Evolutionary conservation across 2,888 invertebrate genomes (phyloP).

Genomic region (Torymus auratus): DNA sequence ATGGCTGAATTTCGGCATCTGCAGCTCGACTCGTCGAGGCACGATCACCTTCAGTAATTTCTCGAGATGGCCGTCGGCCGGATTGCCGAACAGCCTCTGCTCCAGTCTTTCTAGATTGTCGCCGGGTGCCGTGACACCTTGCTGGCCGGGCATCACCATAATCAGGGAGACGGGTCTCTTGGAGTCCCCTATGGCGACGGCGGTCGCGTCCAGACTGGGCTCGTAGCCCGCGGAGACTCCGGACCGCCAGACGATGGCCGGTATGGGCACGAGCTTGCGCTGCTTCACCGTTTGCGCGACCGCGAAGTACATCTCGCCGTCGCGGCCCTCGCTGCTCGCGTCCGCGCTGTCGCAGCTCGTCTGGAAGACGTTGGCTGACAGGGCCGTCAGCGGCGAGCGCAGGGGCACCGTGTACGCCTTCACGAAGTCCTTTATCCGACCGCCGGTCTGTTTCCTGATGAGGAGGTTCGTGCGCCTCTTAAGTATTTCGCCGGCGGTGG

Average conservation of each 20-base stretch:
- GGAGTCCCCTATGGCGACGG: slow-evolving; percentile 85
- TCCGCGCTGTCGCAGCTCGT: slow-evolving; percentile 88
- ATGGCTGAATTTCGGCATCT: slow-evolving; percentile 90
- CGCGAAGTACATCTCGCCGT: slow-evolving; percentile 92
- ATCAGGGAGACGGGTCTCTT: slow-evolving; percentile 87
- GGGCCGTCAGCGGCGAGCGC: slow-evolving; percentile 87
- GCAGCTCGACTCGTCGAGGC: slow-evolving; percentile 88
- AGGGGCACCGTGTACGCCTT: slow-evolving; percentile 85
- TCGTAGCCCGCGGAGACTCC: slow-evolving; percentile 92
- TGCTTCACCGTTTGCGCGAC: slow-evolving; percentile 88
- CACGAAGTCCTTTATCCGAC: slow-evolving; percentile 86
- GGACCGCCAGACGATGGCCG: slow-evolving; percentile 87
- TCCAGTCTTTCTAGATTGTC: slow-evolving; percentile 88
- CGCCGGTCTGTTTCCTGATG: slow-evolving; percentile 87
- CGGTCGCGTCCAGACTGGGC: slow-evolving; percentile 89
- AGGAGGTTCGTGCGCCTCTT: slow-evolving; percentile 88
- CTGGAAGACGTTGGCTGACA: slow-evolving; percentile 90
- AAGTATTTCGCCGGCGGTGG: slow-evolving; percentile 89
- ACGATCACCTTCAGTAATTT: slow-evolving; percentile 85
- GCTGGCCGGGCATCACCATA: slow-evolving; percentile 91
- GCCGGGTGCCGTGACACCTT: slow-evolving; percentile 87
- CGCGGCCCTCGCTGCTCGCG: slow-evolving; percentile 86
- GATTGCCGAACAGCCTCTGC: slow-evolving; percentile 83
- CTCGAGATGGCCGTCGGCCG: slow-evolving; percentile 85
- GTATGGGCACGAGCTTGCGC: slow-evolving; percentile 88